phyloP scores from a whole-genome alignment of 2,113 vertebrate species.

The Mustela nigripes region DNA sequence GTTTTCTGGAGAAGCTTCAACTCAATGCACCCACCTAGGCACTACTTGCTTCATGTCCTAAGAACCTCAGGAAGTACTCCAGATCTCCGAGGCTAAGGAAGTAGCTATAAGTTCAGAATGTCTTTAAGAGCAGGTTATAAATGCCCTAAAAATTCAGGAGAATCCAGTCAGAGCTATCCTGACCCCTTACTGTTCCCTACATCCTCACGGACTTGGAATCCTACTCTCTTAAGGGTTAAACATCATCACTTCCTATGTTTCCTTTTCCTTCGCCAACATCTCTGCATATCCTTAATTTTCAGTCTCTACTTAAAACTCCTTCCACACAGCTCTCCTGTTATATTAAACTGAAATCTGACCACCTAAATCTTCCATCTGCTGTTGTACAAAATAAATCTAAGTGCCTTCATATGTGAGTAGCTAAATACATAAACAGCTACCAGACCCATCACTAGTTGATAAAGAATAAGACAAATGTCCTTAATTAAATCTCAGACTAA shows the following conservation, averaged over 20 bases:
- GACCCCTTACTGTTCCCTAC: background rate
- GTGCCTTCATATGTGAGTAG: background rate
- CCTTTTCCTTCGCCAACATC: background rate
- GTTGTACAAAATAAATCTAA: background rate
- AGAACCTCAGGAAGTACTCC: background rate
- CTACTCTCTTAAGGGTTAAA: background rate
- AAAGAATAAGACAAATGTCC: background rate
- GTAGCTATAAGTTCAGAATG: background rate
- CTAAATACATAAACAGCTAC: background rate
- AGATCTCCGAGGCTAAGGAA: background rate
- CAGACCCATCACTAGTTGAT: background rate
- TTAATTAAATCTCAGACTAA: slow-evolving; percentile 35
- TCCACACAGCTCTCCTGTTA: background rate
- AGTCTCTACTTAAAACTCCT: background rate
- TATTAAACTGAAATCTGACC: background rate
- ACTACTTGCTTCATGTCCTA: background rate
- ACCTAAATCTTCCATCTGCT: background rate
- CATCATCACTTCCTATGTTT: background rate
- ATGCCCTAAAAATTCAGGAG: background rate
- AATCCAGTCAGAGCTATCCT: background rate
- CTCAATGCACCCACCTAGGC: background rate
- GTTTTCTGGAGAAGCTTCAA: background rate
- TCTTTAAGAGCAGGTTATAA: background rate
- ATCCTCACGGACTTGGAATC: background rate
- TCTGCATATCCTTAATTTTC: background rate